A percentile compares a stretch with the other conserved stretches of the same genome.
Evolutionary conservation across 2,888 invertebrate species (phyloP).

Genomic region (Euplagia quadripunctaria): DNA sequence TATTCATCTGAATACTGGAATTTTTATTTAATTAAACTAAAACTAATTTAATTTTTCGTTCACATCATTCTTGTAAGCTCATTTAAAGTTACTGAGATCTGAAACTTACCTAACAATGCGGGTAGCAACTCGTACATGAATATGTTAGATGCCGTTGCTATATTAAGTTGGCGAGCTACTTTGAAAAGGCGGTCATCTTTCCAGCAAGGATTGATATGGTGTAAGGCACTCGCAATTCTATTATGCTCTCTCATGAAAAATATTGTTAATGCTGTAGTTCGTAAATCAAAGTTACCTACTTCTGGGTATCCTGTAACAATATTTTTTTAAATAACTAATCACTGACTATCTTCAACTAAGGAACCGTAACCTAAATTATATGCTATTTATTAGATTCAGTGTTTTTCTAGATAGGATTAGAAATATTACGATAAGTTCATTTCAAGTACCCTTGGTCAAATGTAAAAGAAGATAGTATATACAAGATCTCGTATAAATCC

Average conservation of each 20-base stretch:
- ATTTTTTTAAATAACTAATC: neutral
- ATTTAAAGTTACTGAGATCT: constrained; percentile 4
- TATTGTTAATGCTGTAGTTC: constrained; percentile 69
- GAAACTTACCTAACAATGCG: constrained; percentile 66
- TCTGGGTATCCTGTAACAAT: constrained; percentile 60
- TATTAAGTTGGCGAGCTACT: constrained; percentile 73
- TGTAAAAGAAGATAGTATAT: too few relatives aligned
- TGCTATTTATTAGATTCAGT: neutral
- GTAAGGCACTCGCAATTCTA: constrained; percentile 65
- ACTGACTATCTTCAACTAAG: neutral
- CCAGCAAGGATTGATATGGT: constrained; percentile 75
- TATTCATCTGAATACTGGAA: neutral
- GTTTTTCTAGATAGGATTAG: neutral
- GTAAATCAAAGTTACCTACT: constrained; percentile 70
- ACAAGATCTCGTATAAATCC: too few relatives aligned
- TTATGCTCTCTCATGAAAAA: constrained; percentile 79
- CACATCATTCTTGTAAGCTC: neutral
- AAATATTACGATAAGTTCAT: neutral
- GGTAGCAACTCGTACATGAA: constrained; percentile 76
- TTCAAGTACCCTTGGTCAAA: neutral
- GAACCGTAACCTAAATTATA: neutral
- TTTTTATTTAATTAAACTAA: neutral
- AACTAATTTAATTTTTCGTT: neutral
- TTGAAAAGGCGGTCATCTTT: constrained; percentile 76
- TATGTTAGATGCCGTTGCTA: constrained; percentile 71